Evolutionary conservation across 2,888 invertebrate genomes (phyloP).

Genomic region (Pheosia gnoma): DNA sequence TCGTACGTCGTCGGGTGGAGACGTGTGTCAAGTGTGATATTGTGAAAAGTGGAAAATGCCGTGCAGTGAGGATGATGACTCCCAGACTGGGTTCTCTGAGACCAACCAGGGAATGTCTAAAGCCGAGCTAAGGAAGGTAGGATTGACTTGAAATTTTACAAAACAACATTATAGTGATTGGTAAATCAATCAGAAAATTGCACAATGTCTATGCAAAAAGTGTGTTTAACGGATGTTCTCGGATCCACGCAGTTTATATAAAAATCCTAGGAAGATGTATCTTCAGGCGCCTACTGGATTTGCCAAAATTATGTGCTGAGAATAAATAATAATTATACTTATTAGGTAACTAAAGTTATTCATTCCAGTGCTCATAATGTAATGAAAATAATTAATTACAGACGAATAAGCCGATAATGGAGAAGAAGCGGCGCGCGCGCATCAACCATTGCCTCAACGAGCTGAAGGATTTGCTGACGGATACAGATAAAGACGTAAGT

Average conservation of each 20-base stretch:
- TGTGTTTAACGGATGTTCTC: too few species aligned
- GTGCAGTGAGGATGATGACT: slow-evolving; percentile 86
- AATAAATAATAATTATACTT: too few species aligned
- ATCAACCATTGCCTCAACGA: slow-evolving; percentile 96
- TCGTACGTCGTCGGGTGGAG: slow-evolving; percentile 43
- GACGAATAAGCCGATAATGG: slow-evolving; percentile 97
- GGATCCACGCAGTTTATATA: too few species aligned
- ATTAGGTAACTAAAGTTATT: too few species aligned
- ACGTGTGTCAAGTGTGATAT: slow-evolving; percentile 38
- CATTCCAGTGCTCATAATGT: slow-evolving; percentile 3
- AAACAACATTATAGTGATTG: too few species aligned
- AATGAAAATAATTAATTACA: slow-evolving; percentile 70
- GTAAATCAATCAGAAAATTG: too few species aligned
- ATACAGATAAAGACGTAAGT: slow-evolving; percentile 96
- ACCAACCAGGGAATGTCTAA: slow-evolving; percentile 85
- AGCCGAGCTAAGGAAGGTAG: slow-evolving; percentile 88
- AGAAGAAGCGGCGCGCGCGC: slow-evolving; percentile 93
- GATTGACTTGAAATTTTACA: background rate
- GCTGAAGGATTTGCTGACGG: slow-evolving; percentile 92
- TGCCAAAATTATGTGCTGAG: too few species aligned
- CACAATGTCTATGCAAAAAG: too few species aligned
- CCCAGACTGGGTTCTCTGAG: slow-evolving; percentile 79
- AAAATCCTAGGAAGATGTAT: too few species aligned
- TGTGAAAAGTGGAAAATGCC: slow-evolving; percentile 73
- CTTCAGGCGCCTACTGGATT: too few species aligned